phyloP scores from a whole-genome alignment of 1,140 invertebrate species.

The Pseudoatta argentina region DNA sequence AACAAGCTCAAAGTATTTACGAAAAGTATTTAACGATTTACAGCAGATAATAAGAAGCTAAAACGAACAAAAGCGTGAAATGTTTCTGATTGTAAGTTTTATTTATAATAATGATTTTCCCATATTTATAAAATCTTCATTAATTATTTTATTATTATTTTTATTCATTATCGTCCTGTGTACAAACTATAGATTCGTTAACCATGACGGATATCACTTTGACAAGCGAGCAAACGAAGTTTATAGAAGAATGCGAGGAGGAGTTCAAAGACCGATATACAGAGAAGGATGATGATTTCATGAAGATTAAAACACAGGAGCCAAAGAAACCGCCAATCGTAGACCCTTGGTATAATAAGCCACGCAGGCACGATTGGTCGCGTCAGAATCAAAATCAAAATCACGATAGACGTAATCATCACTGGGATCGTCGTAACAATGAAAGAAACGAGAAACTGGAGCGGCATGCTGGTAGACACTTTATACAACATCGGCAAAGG shows the following conservation, averaged over 20 bases:
- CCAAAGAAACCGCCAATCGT: slow-evolving; percentile 85
- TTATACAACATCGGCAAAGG: slow-evolving; percentile 36
- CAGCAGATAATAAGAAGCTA: neutral
- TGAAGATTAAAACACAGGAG: slow-evolving; percentile 80
- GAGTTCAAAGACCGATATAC: slow-evolving; percentile 87
- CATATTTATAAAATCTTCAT: neutral
- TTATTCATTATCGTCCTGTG: neutral
- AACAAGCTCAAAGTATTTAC: neutral
- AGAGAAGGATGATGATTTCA: slow-evolving; percentile 86
- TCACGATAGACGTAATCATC: slow-evolving; percentile 56
- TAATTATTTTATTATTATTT: neutral
- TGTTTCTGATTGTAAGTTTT: neutral
- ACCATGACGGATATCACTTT: slow-evolving; percentile 51
- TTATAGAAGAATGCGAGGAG: slow-evolving; percentile 86
- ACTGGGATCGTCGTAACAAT: slow-evolving; percentile 47
- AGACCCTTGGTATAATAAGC: slow-evolving; percentile 85
- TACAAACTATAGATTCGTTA: slow-evolving; percentile 12
- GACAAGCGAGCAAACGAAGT: slow-evolving; percentile 78
- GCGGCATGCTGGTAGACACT: slow-evolving; percentile 38
- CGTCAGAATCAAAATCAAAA: slow-evolving; percentile 66
- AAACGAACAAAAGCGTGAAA: neutral
- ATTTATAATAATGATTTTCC: neutral
- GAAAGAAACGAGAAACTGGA: slow-evolving; percentile 30
- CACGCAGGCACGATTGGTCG: slow-evolving; percentile 78
- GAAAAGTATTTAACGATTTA: neutral